These are phyloP conservation scores for Kryphioiulus occultus DNA, from an alignment of 2,888 invertebrate genomes.

Conservation along the genomic window DNA sequence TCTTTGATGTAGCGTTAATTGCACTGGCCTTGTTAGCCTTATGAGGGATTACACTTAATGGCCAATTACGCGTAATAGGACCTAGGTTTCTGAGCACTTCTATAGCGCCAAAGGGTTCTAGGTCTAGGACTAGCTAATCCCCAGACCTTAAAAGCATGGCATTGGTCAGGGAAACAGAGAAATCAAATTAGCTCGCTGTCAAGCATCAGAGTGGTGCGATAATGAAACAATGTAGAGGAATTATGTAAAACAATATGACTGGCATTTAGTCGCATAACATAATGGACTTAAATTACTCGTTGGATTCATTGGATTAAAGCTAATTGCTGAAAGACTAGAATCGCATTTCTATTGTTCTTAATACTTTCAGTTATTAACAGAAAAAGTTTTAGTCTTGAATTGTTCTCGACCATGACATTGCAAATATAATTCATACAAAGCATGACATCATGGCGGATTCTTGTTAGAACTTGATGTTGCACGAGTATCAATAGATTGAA, in stretches of 20 bases:
- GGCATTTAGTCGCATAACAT: neutral
- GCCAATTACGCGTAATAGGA: neutral
- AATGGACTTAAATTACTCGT: neutral
- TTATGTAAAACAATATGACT: neutral
- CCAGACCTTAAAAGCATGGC: neutral
- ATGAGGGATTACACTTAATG: neutral
- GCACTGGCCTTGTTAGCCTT: constrained; percentile 10
- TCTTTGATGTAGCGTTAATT: neutral
- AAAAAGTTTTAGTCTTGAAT: neutral
- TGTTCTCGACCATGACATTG: neutral
- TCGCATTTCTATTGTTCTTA: neutral
- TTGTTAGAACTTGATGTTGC: neutral
- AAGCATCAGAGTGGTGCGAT: neutral
- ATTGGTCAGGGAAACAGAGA: neutral
- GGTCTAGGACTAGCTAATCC: neutral
- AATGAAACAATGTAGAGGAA: neutral
- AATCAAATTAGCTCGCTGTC: neutral
- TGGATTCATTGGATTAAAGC: neutral
- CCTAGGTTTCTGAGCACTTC: neutral
- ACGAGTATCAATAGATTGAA: neutral
- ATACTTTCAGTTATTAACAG: neutral
- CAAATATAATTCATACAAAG: neutral
- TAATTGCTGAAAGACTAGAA: neutral
- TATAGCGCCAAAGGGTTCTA: neutral
- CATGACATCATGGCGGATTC: neutral